Base-by-base conservation (phyloP, 1,140 invertebrate species). In the Sycobia sp. region DNA sequence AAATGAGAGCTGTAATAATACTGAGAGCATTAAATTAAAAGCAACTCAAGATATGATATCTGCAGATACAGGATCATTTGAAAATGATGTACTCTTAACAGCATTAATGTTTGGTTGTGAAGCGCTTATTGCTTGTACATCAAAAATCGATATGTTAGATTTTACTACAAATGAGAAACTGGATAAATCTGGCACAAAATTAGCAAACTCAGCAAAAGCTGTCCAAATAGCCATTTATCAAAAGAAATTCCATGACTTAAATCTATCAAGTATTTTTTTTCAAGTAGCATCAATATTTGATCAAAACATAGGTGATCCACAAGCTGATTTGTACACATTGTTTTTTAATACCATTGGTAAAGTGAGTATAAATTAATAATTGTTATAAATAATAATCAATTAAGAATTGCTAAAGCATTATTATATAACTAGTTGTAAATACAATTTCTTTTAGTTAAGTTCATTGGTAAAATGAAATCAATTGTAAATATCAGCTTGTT, bases 101-200 rank as follows among this genome's bases (percentile, higher is more conserved):
- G 70, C 77, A 34, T 34, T 83, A 22, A 72, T 74, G 44, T 84
- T 78, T 67, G 84, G 84, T 20, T 85, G 83, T 66, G 79, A 86
- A 39, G 82, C 81, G 23, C 61, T 90, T 29, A 81, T 86, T 43
- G 76, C 83, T 16, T 82, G 84, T 51, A 79, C 85, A 47, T 71
- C 78, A 29, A 76, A 84, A 60, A 68, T 91, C 11, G 88, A 92
- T 76, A 75, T 74, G 38, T 81, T 91, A 51, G 89, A 91, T 72
- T 69, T 73, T 5, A 83, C 85, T 62, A 77, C 69, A 69, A 87
- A 88, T 14, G 87, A 89, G 76, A 87, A 87, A 2, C 86, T 88
- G 76, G 87, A 87, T 2, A 87, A 90, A 73, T 88, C 86, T 75
- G 90, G 90, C 7, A 84, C 81, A 13, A 87, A 84, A 32, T 73